phyloP scores from a whole-genome alignment of 2,113 vertebrate genomes.

The Theropithecus gelada region DNA sequence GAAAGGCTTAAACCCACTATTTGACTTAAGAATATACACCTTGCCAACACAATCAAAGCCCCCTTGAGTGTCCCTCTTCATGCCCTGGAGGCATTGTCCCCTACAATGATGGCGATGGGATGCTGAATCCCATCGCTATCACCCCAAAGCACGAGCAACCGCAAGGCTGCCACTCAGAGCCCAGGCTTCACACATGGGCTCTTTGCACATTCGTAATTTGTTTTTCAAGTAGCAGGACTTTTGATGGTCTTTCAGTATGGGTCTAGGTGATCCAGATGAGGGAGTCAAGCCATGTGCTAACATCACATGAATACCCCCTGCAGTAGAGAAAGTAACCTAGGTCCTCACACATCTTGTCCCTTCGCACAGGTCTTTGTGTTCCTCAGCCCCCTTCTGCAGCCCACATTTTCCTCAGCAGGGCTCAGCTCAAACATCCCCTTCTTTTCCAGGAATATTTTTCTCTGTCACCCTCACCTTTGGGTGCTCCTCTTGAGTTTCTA shows the following conservation, averaged over 20 bases:
- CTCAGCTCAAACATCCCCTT: neutral
- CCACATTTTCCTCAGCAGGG: too few species aligned
- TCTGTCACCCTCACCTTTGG: too few species aligned
- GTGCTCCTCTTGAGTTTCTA: neutral
- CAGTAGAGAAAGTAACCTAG: too few species aligned
- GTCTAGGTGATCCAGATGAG: too few species aligned
- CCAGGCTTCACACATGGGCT: neutral
- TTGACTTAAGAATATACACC: neutral
- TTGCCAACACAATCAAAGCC: too few species aligned
- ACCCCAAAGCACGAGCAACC: neutral
- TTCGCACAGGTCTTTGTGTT: neutral
- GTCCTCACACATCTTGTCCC: neutral
- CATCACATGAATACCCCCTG: neutral
- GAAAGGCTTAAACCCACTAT: neutral
- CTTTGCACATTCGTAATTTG: neutral
- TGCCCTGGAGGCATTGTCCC: neutral
- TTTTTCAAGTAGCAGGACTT: neutral
- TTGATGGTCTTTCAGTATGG: neutral
- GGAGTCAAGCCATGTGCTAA: neutral
- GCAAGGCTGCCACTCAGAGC: neutral
- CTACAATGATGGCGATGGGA: too few species aligned
- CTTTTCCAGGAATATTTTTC: neutral
- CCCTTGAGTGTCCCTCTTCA: fast-evolving
- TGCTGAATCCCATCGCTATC: neutral
- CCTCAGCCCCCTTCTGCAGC: fast-evolving